Percentiles rank a stretch among this genome's conserved stretches.
Conservation (phyloP, 2,797 vertebrate species). For the Sebastes kiyomatsui region DNA sequence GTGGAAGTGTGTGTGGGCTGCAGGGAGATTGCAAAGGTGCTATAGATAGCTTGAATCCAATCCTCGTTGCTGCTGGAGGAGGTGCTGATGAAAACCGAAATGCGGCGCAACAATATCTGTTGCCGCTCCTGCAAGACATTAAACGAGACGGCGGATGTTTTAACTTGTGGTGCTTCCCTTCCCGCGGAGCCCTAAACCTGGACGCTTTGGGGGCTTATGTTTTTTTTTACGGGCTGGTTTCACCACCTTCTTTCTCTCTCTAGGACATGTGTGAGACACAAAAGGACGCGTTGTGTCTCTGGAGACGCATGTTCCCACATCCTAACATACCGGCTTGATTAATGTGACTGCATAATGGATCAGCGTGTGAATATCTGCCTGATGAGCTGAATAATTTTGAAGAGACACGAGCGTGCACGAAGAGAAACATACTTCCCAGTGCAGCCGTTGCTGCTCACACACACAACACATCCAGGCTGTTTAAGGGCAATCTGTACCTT, state of each 20-base stretch:
- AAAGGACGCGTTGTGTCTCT: conserved; percentile 5
- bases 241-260: neutral
- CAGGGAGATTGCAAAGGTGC: conserved; percentile 55
- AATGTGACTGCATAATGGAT: conserved; percentile 65
- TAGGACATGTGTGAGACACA: neutral
- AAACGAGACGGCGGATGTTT: conserved; percentile 49
- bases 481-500: neutral
- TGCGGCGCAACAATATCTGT: conserved; percentile 65
- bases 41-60: conserved; percentile 74
- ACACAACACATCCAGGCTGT: conserved; percentile 2
- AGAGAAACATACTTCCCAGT: neutral
- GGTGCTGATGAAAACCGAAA: conserved; percentile 78
- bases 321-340: conserved; percentile 52
- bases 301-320: conserved; percentile 34
- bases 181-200: conserved; percentile 12
- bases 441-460: neutral
- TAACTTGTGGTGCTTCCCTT: conserved; percentile 5
- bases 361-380: conserved; percentile 28
- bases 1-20: conserved; percentile 38
- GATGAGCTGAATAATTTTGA: conserved; percentile 24
- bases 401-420: conserved; percentile 5
- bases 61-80: conserved; percentile 57
- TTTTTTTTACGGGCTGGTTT: neutral
- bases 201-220: neutral
- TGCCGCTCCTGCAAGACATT: conserved; percentile 53